Evolutionary conservation across 2,797 vertebrate genomes (phyloP).

Genomic region (Helostoma temminkii): DNA sequence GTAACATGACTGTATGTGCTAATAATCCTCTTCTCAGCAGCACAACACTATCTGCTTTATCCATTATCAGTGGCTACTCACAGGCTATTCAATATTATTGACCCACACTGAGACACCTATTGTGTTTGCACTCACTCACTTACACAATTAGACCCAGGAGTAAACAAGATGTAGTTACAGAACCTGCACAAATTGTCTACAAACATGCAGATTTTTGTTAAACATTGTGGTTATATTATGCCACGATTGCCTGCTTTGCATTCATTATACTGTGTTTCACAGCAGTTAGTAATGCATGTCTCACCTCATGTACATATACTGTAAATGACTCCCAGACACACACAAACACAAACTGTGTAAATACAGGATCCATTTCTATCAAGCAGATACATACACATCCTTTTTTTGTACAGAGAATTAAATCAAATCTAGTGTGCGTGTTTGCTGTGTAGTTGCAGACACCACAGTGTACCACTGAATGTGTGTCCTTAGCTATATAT

Average conservation of each 20-base stretch:
- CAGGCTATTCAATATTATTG: constrained; percentile 77
- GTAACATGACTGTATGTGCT: neutral
- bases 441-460: neutral
- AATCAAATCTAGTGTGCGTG: constrained; percentile 19
- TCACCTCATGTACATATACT: neutral
- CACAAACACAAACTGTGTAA: neutral
- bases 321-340: neutral
- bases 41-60: constrained; percentile 59
- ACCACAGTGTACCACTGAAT: neutral
- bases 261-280: constrained; percentile 10
- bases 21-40: constrained; percentile 45
- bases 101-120: constrained; percentile 52
- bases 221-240: neutral
- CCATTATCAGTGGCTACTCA: constrained; percentile 75
- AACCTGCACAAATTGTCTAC: constrained; percentile 4
- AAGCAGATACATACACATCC: neutral
- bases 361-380: constrained; percentile 11
- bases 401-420: neutral
- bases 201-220: constrained; percentile 17
- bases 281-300: neutral
- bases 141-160: constrained; percentile 51
- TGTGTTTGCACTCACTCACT: constrained; percentile 41
- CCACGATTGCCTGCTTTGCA: neutral
- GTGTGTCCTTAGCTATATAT: constrained; percentile 19
- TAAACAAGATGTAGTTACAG: constrained; percentile 54